These are phyloP conservation scores for Acropora tenuis DNA, from an alignment of 64 coral and sea anemone species.

Conservation along the genomic window DNA sequence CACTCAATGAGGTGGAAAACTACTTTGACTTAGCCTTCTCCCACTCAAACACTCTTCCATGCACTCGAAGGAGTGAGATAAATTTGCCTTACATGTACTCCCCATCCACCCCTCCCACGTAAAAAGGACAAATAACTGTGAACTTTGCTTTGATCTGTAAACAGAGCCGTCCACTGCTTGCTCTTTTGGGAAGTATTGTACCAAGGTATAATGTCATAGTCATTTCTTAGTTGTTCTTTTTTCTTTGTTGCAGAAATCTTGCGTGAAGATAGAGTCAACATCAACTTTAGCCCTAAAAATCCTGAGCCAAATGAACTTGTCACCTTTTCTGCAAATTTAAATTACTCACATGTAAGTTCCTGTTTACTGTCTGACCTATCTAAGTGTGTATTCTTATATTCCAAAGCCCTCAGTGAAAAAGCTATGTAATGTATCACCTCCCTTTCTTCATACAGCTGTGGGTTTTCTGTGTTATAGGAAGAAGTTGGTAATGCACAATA, in stretches of 20 bases:
- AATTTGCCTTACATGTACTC: too few species aligned
- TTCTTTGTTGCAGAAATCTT: constrained; percentile 15
- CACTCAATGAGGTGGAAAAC: neutral
- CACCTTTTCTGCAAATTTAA: neutral
- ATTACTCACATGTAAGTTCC: constrained; percentile 33
- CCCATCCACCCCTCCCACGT: too few species aligned
- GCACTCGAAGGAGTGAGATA: too few species aligned
- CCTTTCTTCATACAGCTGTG: neutral
- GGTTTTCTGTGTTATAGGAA: neutral
- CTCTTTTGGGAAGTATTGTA: neutral
- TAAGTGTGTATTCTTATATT: too few species aligned
- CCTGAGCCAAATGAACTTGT: neutral
- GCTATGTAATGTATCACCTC: too few species aligned
- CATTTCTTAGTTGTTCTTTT: neutral
- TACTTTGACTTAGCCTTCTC: neutral
- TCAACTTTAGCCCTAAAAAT: neutral
- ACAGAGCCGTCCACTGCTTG: neutral
- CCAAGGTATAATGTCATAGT: neutral
- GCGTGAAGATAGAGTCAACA: neutral
- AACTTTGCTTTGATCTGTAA: too few species aligned
- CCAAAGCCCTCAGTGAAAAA: too few species aligned
- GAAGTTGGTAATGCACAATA: neutral
- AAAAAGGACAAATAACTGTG: too few species aligned
- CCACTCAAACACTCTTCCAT: neutral
- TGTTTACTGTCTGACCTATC: too few species aligned